These are phyloP conservation scores for Morone chrysops DNA, from an alignment of 2,113 vertebrate genomes.

Conservation along the genomic window DNA sequence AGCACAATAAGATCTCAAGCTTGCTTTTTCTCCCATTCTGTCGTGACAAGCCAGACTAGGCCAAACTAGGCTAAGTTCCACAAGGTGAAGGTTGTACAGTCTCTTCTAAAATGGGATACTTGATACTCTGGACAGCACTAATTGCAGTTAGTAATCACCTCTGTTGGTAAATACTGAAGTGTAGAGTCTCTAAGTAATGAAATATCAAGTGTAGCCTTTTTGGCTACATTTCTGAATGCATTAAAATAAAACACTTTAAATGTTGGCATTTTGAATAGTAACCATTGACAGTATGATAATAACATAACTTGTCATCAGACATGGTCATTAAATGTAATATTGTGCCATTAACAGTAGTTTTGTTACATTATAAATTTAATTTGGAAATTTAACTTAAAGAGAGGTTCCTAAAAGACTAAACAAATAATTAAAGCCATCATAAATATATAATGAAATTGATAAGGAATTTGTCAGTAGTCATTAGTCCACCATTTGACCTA, in stretches of 20 bases:
- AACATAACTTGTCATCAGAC: not conserved
- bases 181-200: not conserved
- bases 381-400: not conserved
- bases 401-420: not conserved
- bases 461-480: not conserved
- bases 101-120: slow-evolving; percentile 17
- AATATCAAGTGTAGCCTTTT: not conserved
- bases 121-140: slow-evolving; percentile 4
- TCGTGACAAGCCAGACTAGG: not conserved
- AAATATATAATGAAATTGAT: not conserved
- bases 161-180: slow-evolving; percentile 6
- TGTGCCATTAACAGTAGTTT: no score
- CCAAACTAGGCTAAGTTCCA: not conserved
- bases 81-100: slow-evolving; percentile 15
- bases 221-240: not conserved
- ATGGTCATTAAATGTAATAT: no score
- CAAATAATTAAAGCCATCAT: not conserved
- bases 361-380: not conserved
- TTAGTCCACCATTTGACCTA: not conserved
- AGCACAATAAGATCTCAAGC: not conserved
- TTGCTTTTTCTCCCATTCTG: not conserved
- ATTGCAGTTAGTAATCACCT: slow-evolving; percentile 35
- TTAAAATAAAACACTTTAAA: not conserved
- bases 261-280: not conserved
- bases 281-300: no score